Evolutionary conservation across 1,140 invertebrate species (phyloP).

Genomic region (Dinoponera quadriceps): DNA sequence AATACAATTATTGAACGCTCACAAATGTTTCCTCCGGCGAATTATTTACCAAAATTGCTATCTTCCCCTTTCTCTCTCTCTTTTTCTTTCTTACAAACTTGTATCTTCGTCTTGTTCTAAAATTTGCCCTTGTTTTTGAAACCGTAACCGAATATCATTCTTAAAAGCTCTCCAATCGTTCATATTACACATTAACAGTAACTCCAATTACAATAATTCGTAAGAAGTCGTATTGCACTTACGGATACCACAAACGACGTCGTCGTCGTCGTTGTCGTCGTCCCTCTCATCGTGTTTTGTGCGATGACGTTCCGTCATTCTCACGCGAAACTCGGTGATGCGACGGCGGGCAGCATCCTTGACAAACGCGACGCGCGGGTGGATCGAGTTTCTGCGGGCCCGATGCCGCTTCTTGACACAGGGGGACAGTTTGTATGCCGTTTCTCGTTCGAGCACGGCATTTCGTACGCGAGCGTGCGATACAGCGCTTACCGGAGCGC

Average conservation of each 20-base stretch:
- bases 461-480: slow-evolving; percentile 27
- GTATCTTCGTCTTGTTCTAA: neutral
- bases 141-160: neutral
- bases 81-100: neutral
- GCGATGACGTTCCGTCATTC: slow-evolving; percentile 74
- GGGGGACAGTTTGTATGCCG: neutral
- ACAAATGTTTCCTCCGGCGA: neutral
- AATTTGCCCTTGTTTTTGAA: neutral
- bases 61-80: too few species aligned
- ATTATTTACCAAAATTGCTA: neutral
- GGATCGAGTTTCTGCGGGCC: slow-evolving; percentile 67
- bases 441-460: slow-evolving; percentile 15
- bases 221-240: neutral
- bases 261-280: slow-evolving; percentile 74
- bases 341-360: slow-evolving; percentile 59
- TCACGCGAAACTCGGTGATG: slow-evolving; percentile 75
- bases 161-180: neutral
- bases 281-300: slow-evolving; percentile 62
- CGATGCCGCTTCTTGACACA: slow-evolving; percentile 41
- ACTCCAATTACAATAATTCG: neutral
- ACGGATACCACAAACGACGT: slow-evolving; percentile 76
- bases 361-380: slow-evolving; percentile 57
- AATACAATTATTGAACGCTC: neutral
- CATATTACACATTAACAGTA: neutral
- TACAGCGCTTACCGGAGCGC: slow-evolving; percentile 10